These are phyloP conservation scores for Pseudotriccus pelzelni DNA, from an alignment of 2,797 vertebrate genomes.

Conservation along the genomic window DNA sequence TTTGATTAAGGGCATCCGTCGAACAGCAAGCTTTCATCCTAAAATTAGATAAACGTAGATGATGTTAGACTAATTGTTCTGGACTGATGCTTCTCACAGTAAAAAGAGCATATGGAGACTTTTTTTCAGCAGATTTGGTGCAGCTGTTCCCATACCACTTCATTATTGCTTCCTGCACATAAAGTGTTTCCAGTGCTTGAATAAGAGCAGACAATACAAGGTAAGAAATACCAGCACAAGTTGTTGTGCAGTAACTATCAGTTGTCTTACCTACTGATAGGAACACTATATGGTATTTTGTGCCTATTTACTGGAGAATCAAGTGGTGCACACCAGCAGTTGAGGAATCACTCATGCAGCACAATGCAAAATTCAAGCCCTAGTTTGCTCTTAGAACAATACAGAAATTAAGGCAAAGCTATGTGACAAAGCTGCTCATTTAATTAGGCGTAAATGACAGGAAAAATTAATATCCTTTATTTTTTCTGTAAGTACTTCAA, in stretches of 20 bases:
- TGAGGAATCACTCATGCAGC: neutral
- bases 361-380: neutral
- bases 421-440: rapidly evolving
- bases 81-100: neutral
- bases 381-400: neutral
- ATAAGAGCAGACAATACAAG: neutral
- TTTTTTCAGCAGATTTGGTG: neutral
- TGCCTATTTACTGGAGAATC: neutral
- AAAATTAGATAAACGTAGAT: neutral
- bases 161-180: neutral
- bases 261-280: neutral
- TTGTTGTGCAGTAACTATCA: neutral
- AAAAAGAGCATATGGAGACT: slow-evolving; percentile 26
- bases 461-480: neutral
- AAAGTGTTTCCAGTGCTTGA: neutral
- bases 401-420: neutral
- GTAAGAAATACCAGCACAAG: neutral
- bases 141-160: neutral
- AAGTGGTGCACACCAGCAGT: neutral
- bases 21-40: neutral
- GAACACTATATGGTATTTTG: neutral
- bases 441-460: neutral
- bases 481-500: neutral
- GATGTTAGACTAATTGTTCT: slow-evolving; percentile 21
- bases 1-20: neutral